A percentile compares a stretch with the other conserved stretches of the same genome.
phyloP scores from a whole-genome alignment of 2,888 invertebrate genomes.

The Ormyrus pomaceus region DNA sequence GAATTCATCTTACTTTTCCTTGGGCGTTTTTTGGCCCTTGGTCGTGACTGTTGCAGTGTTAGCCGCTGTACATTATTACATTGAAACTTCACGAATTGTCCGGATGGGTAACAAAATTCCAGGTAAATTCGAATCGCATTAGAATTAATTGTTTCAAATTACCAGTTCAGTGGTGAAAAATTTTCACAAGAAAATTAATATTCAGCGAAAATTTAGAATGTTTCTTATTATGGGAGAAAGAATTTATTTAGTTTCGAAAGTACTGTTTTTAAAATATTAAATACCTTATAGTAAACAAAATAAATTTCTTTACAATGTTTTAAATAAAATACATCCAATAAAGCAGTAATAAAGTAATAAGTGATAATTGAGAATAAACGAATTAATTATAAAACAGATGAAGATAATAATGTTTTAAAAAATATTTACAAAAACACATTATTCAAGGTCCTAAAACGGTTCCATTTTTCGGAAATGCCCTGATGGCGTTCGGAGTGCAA shows the following conservation, averaged over 20 bases:
- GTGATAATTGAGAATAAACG: no score
- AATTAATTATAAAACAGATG: no score
- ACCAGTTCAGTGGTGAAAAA: no score
- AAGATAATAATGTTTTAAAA: no score
- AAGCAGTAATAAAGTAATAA: no score
- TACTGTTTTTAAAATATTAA: not conserved
- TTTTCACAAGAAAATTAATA: not conserved
- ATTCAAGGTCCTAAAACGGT: constrained; percentile 67
- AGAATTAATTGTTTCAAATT: no score
- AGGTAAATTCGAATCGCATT: constrained; percentile 59
- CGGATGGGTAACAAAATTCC: constrained; percentile 68
- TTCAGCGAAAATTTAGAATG: not conserved
- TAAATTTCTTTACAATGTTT: not conserved
- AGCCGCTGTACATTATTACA: constrained; percentile 68
- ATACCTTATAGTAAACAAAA: not conserved
- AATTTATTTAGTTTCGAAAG: no score
- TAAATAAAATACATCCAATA: not conserved
- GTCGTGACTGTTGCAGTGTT: constrained; percentile 64
- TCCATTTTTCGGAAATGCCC: constrained; percentile 70
- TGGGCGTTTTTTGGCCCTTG: constrained; percentile 67
- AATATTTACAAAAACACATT: not conserved
- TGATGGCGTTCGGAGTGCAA: constrained; percentile 62
- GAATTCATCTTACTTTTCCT: constrained; percentile 61
- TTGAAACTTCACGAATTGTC: constrained; percentile 64
- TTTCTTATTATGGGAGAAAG: no score